Base-by-base conservation (phyloP, 1,140 invertebrate species). In the Temnothorax curvispinosus region DNA sequence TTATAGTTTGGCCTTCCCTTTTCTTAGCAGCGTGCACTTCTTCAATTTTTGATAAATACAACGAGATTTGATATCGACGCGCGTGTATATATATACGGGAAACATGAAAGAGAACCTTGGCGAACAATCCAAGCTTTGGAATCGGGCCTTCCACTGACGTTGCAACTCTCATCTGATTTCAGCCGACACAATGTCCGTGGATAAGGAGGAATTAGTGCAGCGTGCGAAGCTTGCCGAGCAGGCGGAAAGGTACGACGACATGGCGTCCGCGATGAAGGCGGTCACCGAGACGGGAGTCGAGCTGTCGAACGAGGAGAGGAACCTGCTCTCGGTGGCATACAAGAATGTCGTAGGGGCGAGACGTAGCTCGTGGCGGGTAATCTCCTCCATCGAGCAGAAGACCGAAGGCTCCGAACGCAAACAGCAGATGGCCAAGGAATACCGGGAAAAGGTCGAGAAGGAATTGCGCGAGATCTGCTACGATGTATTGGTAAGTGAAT, bases 211-310 rank as follows among this genome's bases (percentile, higher is more conserved):
- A 97, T 97, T 99, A 96, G 99, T 99, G 95, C 98, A 99, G 96
- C 98, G 98, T 96, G 99, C 99, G 95, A 99, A 99, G 97, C 97
- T 99, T 94, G 99, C 99, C 94, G 99, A 99, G 96, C 99, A 99
- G 96, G 99, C 99, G 85, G 99, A 99, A 96, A 97, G 99, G 93
- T 99, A 98, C 95, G 98, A 99, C 96, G 99, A 99, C 96, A 98
- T 98, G 98, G 98, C 98, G 92, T 97, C 98, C 89, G 98, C 99
- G 93, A 99, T 99, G 99, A 99, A 99, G 96, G 98, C 98, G 95
- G 99, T 99, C 91, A 99, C 98, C 93, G 98, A 99, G 96, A 98
- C 98, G 92, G 98, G 98, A 92, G 97, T 98, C 91, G 98, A 99
- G 96, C 97, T 99, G 93, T 98, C 98, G 94, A 99, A 99, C 95